Base-by-base conservation (phyloP, 1,140 invertebrate species). In the Trichonephila clavata region DNA sequence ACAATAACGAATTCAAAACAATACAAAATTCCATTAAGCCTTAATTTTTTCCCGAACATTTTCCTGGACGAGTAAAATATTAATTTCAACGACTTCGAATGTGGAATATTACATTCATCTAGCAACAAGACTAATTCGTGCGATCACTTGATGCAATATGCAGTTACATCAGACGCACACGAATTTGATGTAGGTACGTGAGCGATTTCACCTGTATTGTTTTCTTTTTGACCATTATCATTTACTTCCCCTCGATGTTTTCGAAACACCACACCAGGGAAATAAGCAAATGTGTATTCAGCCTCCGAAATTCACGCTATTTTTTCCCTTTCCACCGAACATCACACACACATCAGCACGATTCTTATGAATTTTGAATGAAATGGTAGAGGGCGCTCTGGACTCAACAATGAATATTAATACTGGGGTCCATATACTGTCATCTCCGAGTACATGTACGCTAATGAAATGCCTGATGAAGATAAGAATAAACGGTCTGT, bases 401-500 rank as follows among this genome's bases (percentile, higher is more conserved):
- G 27, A 77, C 71, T 32, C 39, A 18, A 32, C 32, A 39, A 77
- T 77, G 71, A 77, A 77, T 77, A 77, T 77, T 77, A 77, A 77
- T 77, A 77, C 27, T 27, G 27, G 27, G 0, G 16, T 27, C 5
- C 71, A 39, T 77, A 32, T 32, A 77, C 39, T 27, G 61, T 63
- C 61, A 20, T 18, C 4, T 16, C 61, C 16, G 27, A 77, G 71
- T 77, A 77, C 71, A 77, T 13, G 27, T 39, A 39, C 71, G 1
- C 27, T 77, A 77, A 77, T 39, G 71, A 77, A 77, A 77, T 77
- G 71, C 18, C 71, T 39, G 71, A 77, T 77, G 71, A 77, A 77
- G 71, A 77, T 39, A 32, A 77, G 71, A 77, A 77, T 77, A 39
- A 77, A 77, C 71, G 16, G 32, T 32, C 32, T 24, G 71, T 39